Percentiles rank a stretch among this genome's conserved stretches.
phyloP scores from a whole-genome alignment of 2,888 invertebrate genomes.

The Xanthostigma xanthostigma region DNA sequence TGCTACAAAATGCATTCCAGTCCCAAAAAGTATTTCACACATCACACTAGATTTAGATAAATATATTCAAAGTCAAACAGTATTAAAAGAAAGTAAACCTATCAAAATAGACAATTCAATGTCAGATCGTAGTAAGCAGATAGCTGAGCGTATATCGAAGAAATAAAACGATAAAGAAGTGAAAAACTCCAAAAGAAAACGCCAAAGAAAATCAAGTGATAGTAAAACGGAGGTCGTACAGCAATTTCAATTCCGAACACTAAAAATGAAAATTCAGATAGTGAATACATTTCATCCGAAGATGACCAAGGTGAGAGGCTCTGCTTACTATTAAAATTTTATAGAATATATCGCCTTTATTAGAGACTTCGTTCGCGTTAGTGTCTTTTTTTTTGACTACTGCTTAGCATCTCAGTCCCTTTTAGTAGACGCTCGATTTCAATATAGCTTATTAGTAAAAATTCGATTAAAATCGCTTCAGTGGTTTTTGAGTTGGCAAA shows the following conservation, averaged over 20 bases:
- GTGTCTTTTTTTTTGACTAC: no score
- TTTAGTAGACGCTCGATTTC: no score
- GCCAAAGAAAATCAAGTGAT: constrained; percentile 4
- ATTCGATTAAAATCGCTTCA: no score
- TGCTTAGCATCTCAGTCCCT: no score
- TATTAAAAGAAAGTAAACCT: constrained; percentile 21
- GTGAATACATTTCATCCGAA: constrained; percentile 27
- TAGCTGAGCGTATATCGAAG: constrained; percentile 13
- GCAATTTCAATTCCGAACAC: background rate
- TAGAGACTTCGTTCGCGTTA: no score
- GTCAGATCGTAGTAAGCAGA: constrained; percentile 14
- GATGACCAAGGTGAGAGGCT: constrained; percentile 21
- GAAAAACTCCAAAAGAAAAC: constrained; percentile 8
- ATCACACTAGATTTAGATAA: constrained; percentile 16
- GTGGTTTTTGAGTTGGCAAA: no score
- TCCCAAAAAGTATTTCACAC: background rate
- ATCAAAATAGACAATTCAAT: constrained; percentile 13
- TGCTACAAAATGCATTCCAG: background rate
- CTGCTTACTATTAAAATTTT: no score
- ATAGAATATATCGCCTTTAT: no score
- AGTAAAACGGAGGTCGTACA: no score
- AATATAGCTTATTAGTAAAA: no score
- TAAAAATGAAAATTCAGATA: constrained; percentile 10
- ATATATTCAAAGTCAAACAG: constrained; percentile 23
- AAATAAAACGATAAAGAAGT: constrained; percentile 9